Evolutionary conservation across 1,140 invertebrate genomes (phyloP), one percentile per base, ranked within the genome.

Genomic region (Papilio helenus): DNA sequence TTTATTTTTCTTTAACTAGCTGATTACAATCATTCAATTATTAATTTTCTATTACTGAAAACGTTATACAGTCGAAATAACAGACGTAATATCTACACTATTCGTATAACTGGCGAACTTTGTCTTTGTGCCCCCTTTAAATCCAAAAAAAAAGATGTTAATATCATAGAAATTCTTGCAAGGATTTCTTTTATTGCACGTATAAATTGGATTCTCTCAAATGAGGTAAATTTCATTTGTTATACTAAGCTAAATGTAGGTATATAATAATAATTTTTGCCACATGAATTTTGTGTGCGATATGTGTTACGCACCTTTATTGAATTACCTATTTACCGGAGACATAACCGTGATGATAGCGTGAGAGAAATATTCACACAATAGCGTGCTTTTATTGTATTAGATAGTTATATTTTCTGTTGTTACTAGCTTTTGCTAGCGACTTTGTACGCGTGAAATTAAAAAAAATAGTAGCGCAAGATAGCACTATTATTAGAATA

Each of bases 191-290:
- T 89, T 87, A 89, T 90, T 86, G 81, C 85, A 81, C 72, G 81
- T 72, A 77, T 80, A 89, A 90, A 90, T 90, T 88, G 86, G 82
- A 89, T 89, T 87, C 73, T 81, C 83, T 77, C 79, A 42, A 39
- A 80, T 74, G 78, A 74, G 84, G 79, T 83, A 81, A 87, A 88
- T 87, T 89, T 84, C 83, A 85, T 84, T 85, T 86, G 84, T 83
- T 84, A 79, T 72, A 72, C 44, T 81, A 80, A 82, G 72, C 79
- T 76, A 77, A 85, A 84, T 72, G 71, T 81, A 79, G n/a, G n/a
- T 81, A 29, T 65, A 79, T 81, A 79, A 73, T 46, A 49, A 81
- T 88, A 82, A 88, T 88, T 84, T 84, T 79, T 61, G 39, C 76
- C 68, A 74, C 81, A 51, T 26, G 84, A 83, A 82, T 83, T 84